A percentile compares a stretch with the other conserved stretches of the same genome.
Conservation (phyloP, 2,888 invertebrate species). For the Polylopha cassiicola region DNA sequence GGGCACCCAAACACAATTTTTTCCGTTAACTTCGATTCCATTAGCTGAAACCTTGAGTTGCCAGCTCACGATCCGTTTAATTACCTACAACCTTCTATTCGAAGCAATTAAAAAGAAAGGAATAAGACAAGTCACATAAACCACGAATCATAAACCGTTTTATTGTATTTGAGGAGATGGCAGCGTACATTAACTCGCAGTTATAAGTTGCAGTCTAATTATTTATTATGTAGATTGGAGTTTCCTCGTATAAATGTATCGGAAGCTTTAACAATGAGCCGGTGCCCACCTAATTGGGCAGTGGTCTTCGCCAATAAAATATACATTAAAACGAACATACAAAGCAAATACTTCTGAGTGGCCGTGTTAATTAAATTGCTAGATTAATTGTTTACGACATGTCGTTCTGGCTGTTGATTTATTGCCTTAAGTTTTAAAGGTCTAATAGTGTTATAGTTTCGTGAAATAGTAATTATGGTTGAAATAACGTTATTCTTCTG, state of each 20-base stretch:
- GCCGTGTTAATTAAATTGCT: conserved; percentile 17
- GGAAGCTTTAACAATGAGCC: conserved; percentile 6
- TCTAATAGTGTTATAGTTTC: too few relatives aligned
- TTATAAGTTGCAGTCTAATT: conserved; percentile 1
- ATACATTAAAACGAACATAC: conserved; percentile 4
- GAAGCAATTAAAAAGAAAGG: conserved; percentile 18
- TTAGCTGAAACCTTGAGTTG: conserved; percentile 21
- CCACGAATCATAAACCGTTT: conserved; percentile 18
- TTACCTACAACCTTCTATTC: conserved; percentile 16
- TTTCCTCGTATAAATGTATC: conserved; percentile 9
- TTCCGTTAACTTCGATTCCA: conserved; percentile 17
- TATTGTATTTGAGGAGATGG: conserved; percentile 5
- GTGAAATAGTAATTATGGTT: conserved; percentile 2
- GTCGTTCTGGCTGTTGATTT: conserved; percentile 13
- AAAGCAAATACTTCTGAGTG: background rate
- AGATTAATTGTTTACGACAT: conserved; percentile 14
- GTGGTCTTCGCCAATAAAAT: conserved; percentile 8
- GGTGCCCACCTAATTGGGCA: conserved; percentile 13
- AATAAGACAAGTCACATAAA: conserved; percentile 17
- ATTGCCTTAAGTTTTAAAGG: too few relatives aligned
- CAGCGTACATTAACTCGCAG: conserved; percentile 3
- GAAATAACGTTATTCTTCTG: conserved; percentile 4
- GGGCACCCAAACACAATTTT: conserved; percentile 22
- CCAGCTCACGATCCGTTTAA: conserved; percentile 19
- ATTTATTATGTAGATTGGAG: conserved; percentile 5